Base-by-base conservation (phyloP, 2,113 vertebrate species). In the Xiphias gladius region DNA sequence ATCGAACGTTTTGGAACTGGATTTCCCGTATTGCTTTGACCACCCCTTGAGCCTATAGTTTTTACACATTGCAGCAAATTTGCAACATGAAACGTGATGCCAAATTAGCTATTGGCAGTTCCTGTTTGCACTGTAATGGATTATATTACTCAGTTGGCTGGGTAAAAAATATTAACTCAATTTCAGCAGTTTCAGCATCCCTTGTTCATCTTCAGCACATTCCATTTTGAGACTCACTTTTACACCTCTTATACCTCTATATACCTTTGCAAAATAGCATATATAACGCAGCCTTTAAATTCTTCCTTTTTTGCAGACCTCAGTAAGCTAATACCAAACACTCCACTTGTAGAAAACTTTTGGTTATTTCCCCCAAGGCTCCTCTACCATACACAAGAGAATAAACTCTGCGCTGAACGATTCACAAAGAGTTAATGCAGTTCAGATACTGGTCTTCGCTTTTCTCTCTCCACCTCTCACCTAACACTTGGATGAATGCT, bases 321-420 rank as follows among this genome's bases (percentile, higher is more conserved):
- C 28, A 43, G 82, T 59, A 55, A 76, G 61, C 22, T 54, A 59
- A 66, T 63, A 48, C 35, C 46, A 62, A 76, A 75, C 57, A 35
- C 35, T 57, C 20, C 43, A 72, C 81, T 86, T 79, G 66, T 43
- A 14, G 61, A 64, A 71, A 76, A 65, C 74, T 77, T 63, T 12
- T 78, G 80, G 83, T 85, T 80, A 87, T 85, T 82, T 80, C 52
- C 82, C 85, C 73, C 73, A 13, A 72, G 85, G 82, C 82, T 77
- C 46, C 52, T 83, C 76, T 35, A 55, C 16, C 52, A 87, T 78
- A 64, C 85, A 73, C 79, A 68, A 73, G 79, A 76, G 85, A 87
- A 65, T 72, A 67, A 58, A 80, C 50, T 76, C 73, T 82, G 69
- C 55, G 57, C 76, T 80, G 84, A 85, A 73, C 63, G 82, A 87